Base-by-base conservation (phyloP, 2,888 invertebrate genomes). In the Sepioteuthis lessoniana region DNA sequence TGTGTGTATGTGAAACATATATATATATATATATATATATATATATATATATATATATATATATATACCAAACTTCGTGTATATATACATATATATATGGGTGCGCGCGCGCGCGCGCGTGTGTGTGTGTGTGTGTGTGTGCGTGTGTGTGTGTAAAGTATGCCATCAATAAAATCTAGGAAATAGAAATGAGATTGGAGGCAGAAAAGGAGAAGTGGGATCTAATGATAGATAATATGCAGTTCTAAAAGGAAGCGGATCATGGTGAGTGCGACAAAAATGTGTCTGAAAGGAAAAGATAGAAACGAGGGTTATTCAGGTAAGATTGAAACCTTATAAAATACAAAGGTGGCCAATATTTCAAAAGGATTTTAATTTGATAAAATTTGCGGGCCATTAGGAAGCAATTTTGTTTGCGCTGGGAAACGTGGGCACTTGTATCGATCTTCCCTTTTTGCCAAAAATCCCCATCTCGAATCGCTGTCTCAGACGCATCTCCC, bases 401-500 rank as follows among this genome's bases (percentile, higher is more conserved):
- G 76, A 76, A 76, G 76, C 76, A 76, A 76, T 76, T 76, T 76
- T 35, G n/a, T 76, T 76, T 35, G 76, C 76, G n/a, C 76, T n/a
- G n/a, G 76, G 76, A 19, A 35, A 76, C 76, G 16, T 16, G 76
- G n/a, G 76, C 76, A 76, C 13, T 55, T 5, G 55, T 55, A 55
- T 55, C 25, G 55, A 55, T 55, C 55, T 19, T 16, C 50, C 21
- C n/a, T n/a, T n/a, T n/a, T n/a, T n/a, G n/a, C n/a, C 21, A 19
- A 21, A 19, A 13, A 50, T 21, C 3, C 21, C 21, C 1, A 21
- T 25, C 7, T 55, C 25, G 7, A 21, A 55, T 21, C 55, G 7
- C 21, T 4, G 7, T 5, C 55, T 25, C 0, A 55, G 55, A 25
- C 55, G 21, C 55, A 55, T 55, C 55, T 25, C 25, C 2, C 55